Evolutionary conservation across 2,797 vertebrate genomes (phyloP), one percentile per base, ranked within the genome.

Genomic region (Rhynchonycteris naso): DNA sequence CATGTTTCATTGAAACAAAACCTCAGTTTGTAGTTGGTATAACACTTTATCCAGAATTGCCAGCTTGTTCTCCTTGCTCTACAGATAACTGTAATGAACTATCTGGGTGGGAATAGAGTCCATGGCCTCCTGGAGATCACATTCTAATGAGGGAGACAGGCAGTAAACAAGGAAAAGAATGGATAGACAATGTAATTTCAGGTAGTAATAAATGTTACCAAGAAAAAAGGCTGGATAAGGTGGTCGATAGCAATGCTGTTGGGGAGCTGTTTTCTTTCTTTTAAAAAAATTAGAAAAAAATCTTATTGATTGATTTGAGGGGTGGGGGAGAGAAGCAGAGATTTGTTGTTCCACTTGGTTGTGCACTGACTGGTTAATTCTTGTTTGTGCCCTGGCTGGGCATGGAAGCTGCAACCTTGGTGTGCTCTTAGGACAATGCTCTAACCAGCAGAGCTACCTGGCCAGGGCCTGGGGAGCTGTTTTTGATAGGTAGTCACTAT

Each of bases 201-300:
- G 58, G 68, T n/a, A 28, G 58, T 74, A 33, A 21, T 21, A 86
- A 28, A 83, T 71, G 13, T 33, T 10, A 56, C 12, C 7, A 35
- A 30, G 87, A 47, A 82, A 84, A 8, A 50, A 71, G 66, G 2
- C 90, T 75, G 43, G 24, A 9, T 8, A 10, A 18, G 54, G 30
- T 11, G 21, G 5, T 56, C 0, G 3, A 5, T 18, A 4, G 50
- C 0, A 3, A 6, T 13, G n/a, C 16, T 52, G 0, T 19, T 43
- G 33, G 69, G 18, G 14, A 59, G 24, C 38, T 86, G 13, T 30
- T 58, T 52, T 30, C 2, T 43, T 43, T 43, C 43, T 43, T 43
- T 43, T 43, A 43, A 43, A 43, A 43, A 43, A 43, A 43, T 43
- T 43, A 43, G 8, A 43, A 43, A 43, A 43, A 43, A 43, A n/a